Conservation (phyloP, 2,113 vertebrate genomes). For the Osmerus eperlanus region DNA sequence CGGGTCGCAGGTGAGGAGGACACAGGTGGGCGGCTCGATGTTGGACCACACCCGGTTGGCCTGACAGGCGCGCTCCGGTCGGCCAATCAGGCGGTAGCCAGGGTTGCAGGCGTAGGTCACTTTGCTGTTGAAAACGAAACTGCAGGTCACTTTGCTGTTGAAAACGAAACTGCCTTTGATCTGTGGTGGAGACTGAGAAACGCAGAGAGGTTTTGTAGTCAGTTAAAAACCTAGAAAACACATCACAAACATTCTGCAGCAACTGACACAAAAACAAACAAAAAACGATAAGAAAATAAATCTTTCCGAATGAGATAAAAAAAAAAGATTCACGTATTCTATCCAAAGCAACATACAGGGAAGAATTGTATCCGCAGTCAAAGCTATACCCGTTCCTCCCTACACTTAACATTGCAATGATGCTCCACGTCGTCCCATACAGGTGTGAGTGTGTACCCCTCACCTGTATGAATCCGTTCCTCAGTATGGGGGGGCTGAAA, state of each 20-base stretch:
- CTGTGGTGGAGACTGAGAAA: conserved; percentile 59
- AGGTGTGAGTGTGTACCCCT: not conserved
- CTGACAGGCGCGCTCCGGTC: conserved; percentile 80
- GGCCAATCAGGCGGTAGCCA: conserved; percentile 82
- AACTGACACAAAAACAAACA: too few species aligned
- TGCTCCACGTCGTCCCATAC: not conserved
- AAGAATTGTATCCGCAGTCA: too few species aligned
- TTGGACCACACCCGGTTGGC: conserved; percentile 92
- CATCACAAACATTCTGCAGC: too few species aligned
- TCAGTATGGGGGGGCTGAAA: conserved; percentile 74
- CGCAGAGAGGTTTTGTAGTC: conserved; percentile 15
- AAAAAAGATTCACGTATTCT: too few species aligned
- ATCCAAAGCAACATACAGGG: too few species aligned
- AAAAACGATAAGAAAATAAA: too few species aligned
- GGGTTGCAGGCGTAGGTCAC: conserved; percentile 81
- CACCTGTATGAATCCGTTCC: conserved; percentile 88
- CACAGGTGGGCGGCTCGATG: conserved; percentile 76
- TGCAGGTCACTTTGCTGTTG: conserved; percentile 79
- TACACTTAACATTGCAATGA: too few species aligned
- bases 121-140: conserved; percentile 80
- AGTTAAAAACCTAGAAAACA: too few species aligned
- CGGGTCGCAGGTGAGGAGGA: conserved; percentile 83
- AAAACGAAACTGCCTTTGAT: conserved; percentile 75
- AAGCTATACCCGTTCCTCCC: too few species aligned
- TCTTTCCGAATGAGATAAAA: too few species aligned